Percentiles rank a stretch among this genome's conserved stretches.
phyloP scores from a whole-genome alignment of 1,140 invertebrate species.

The Leptestheria dahalacensis region DNA sequence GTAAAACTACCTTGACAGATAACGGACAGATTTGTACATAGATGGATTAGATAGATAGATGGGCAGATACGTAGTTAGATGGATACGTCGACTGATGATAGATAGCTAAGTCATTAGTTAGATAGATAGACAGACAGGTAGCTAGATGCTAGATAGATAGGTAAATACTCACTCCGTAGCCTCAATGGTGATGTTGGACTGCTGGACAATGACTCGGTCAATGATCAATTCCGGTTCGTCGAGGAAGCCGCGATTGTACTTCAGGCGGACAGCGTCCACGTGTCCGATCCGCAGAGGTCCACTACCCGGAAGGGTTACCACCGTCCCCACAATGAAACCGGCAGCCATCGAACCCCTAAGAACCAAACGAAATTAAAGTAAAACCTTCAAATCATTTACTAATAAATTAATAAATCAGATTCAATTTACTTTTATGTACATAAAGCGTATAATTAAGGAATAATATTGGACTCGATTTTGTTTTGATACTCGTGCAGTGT shows the following conservation, averaged over 20 bases:
- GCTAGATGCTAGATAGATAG: no score
- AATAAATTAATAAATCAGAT: neutral
- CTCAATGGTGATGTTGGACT: conserved; percentile 4
- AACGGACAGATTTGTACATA: no score
- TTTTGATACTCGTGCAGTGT: conserved; percentile 8
- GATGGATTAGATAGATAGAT: no score
- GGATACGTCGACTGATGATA: no score
- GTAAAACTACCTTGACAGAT: no score
- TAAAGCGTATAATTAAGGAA: no score
- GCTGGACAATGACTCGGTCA: conserved; percentile 2
- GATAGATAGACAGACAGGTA: no score
- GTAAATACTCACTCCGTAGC: conserved; percentile 7
- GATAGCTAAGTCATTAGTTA: no score
- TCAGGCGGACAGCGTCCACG: conserved; percentile 6
- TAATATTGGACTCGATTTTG: neutral
- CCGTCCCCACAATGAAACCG: neutral
- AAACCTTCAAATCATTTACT: no score
- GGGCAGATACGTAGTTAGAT: no score
- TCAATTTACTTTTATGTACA: no score
- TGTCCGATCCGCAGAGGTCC: conserved; percentile 5
- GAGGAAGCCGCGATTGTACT: neutral
- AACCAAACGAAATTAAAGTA: neutral
- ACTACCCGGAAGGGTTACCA: conserved; percentile 6
- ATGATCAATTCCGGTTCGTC: neutral
- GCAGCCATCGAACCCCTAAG: conserved; percentile 1